Conservation (phyloP, 2,888 invertebrate genomes). For the Adineta ricciae region DNA sequence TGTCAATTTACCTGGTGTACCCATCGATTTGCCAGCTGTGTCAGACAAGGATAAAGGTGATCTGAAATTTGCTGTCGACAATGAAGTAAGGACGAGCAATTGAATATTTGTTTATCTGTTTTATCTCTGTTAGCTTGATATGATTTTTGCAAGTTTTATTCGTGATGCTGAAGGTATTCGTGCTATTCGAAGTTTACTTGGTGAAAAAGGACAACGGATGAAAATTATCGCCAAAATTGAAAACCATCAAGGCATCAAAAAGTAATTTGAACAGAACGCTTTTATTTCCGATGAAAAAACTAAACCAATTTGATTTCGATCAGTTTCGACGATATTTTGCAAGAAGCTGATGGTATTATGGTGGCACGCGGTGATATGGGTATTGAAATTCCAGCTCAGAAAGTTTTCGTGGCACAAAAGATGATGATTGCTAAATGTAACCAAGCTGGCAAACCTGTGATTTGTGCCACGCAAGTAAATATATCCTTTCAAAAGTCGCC, state of each 20-base stretch:
- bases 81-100: slow-evolving; percentile 53
- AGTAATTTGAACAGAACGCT: slow-evolving; percentile 37
- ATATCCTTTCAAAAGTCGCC: background rate
- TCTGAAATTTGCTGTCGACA: slow-evolving; percentile 76
- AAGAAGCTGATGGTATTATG: slow-evolving; percentile 90
- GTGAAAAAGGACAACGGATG: slow-evolving; percentile 70
- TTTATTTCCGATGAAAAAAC: no score
- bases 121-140: slow-evolving; percentile 60
- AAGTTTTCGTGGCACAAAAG: slow-evolving; percentile 81
- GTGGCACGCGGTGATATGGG: slow-evolving; percentile 93
- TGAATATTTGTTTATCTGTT: slow-evolving; percentile 2
- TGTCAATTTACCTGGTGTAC: slow-evolving; percentile 85
- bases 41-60: slow-evolving; percentile 90
- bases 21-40: slow-evolving; percentile 89
- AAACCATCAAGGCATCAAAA: slow-evolving; percentile 74
- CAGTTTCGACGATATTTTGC: slow-evolving; percentile 77
- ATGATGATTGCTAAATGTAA: slow-evolving; percentile 96
- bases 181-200: slow-evolving; percentile 74
- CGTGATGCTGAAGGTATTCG: slow-evolving; percentile 75
- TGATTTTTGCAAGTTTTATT: slow-evolving; percentile 95
- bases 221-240: slow-evolving; percentile 96
- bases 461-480: slow-evolving; percentile 70
- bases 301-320: background rate
- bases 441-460: slow-evolving; percentile 82
- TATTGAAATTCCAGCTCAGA: slow-evolving; percentile 90